Conservation (phyloP, 1,140 invertebrate genomes). For the Leptoteleia sp. region DNA sequence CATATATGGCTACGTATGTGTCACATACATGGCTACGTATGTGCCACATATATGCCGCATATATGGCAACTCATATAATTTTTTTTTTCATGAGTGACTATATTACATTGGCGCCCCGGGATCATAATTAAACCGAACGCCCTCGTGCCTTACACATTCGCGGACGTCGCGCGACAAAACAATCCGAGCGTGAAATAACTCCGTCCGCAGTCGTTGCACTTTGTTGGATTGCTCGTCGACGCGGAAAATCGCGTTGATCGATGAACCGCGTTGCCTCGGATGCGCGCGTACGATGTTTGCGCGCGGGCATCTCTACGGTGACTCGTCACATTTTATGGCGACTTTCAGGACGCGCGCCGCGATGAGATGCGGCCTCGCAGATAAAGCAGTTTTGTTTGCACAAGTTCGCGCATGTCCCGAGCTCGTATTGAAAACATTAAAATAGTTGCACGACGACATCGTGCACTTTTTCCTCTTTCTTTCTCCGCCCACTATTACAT, state of each 20-base stretch:
- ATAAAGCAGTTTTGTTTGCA: conserved; percentile 5
- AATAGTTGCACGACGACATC: no score
- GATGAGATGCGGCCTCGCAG: conserved; percentile 12
- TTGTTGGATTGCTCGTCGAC: conserved; percentile 32
- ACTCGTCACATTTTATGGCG: conserved; percentile 35
- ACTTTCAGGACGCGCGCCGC: conserved; percentile 9
- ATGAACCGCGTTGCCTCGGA: conserved; percentile 26
- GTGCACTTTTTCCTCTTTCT: no score
- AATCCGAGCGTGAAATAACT: conserved; percentile 47
- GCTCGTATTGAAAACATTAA: no score
- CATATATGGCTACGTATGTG: no score
- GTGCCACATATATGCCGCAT: no score
- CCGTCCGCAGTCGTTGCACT: conserved; percentile 36
- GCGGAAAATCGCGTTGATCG: conserved; percentile 44
- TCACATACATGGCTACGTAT: no score
- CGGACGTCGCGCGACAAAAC: conserved; percentile 32
- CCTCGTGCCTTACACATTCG: conserved; percentile 24
- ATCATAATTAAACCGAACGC: conserved; percentile 36
- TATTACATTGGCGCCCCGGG: conserved; percentile 6
- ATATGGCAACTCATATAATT: no score
- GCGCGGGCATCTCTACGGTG: conserved; percentile 25
- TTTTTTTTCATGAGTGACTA: neutral
- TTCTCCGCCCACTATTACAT: no score
- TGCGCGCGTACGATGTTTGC: conserved; percentile 10
- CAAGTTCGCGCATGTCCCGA: no score